These are phyloP conservation scores for Calycopis cecrops DNA, from an alignment of 1,140 invertebrate species.

Conservation along the genomic window DNA sequence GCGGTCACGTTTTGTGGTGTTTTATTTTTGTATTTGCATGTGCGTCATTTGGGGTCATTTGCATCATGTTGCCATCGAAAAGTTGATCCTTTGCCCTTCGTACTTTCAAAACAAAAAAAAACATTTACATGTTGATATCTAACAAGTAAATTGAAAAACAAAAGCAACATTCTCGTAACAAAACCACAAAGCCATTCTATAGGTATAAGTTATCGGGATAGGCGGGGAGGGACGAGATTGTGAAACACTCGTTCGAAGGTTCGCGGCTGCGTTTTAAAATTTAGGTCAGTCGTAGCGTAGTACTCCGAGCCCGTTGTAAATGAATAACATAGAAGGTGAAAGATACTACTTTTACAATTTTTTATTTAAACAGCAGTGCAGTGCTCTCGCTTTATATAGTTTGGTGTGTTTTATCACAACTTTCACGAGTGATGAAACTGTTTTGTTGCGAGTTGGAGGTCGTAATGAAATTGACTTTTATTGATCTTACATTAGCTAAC, in stretches of 20 bases:
- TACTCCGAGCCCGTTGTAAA: slow-evolving; percentile 22
- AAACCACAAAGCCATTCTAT: too few species aligned
- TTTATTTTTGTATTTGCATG: background rate
- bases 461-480: too few species aligned
- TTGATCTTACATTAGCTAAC: too few species aligned
- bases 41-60: too few species aligned
- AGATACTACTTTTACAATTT: slow-evolving; percentile 3
- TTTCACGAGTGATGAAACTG: too few species aligned
- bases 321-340: slow-evolving; percentile 9
- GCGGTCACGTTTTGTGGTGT: background rate
- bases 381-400: background rate
- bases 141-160: too few species aligned
- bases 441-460: too few species aligned
- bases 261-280: slow-evolving; percentile 34
- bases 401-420: background rate
- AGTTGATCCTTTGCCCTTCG: too few species aligned
- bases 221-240: background rate
- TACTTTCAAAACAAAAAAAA: too few species aligned
- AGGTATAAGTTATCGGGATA: background rate
- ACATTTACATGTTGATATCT: too few species aligned
- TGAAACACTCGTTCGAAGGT: slow-evolving; percentile 4
- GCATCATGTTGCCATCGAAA: too few species aligned
- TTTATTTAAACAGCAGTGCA: slow-evolving; percentile 4
- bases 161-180: too few species aligned
- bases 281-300: slow-evolving; percentile 38